Percentiles rank a stretch among this genome's conserved stretches.
Evolutionary conservation across 2,888 invertebrate species (phyloP).

Genomic region (Folsomia candida): DNA sequence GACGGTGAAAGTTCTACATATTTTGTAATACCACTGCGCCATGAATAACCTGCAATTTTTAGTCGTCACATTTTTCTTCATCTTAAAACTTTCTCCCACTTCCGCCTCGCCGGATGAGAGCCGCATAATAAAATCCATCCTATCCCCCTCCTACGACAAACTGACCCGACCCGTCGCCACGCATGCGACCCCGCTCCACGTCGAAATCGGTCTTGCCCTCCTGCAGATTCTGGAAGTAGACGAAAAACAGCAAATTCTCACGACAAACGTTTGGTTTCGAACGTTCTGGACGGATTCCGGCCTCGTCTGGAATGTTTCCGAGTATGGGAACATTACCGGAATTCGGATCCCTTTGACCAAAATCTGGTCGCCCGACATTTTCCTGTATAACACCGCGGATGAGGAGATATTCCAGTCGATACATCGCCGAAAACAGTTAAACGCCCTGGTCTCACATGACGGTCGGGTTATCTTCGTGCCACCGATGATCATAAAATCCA

Average conservation of each 20-base stretch:
- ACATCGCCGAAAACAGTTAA: not conserved
- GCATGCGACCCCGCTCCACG: not conserved
- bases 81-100: no score
- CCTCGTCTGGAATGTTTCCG: not conserved
- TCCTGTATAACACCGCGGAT: not conserved
- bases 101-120: not conserved
- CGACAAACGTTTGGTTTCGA: not conserved
- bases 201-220: not conserved
- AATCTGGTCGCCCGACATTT: not conserved
- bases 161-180: not conserved
- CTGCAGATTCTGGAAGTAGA: not conserved
- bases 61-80: no score
- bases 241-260: not conserved
- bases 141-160: not conserved
- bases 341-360: not conserved
- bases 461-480: not conserved
- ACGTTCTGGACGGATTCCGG: not conserved
- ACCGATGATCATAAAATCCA: not conserved
- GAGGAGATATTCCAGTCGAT: not conserved
- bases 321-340: not conserved
- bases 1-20: no score
- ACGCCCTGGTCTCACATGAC: not conserved
- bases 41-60: no score
- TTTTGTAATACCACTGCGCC: no score
- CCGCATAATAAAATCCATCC: not conserved